Percentiles rank a stretch among this genome's conserved stretches.
phyloP scores from a whole-genome alignment of 2,888 invertebrate genomes.

The Agrilus cyanescens region DNA sequence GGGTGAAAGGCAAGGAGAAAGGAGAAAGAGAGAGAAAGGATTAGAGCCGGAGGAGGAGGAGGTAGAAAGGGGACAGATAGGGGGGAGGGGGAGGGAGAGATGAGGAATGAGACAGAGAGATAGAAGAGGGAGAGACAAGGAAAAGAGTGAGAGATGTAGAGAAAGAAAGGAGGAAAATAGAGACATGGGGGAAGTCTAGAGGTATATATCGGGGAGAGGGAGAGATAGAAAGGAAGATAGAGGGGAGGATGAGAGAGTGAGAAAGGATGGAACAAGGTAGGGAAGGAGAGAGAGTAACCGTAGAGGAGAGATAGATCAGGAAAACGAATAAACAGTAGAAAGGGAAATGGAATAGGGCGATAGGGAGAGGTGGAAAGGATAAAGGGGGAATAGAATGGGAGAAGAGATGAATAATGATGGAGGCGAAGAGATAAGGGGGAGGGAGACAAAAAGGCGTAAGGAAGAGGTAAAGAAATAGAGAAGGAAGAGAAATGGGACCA shows the following conservation, averaged over 20 bases:
- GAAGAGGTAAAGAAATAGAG: background rate
- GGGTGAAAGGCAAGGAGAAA: background rate
- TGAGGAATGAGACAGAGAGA: no score
- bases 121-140: no score
- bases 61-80: background rate
- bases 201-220: no score
- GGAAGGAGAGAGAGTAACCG: background rate
- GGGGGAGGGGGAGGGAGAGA: background rate
- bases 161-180: no score
- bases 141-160: no score
- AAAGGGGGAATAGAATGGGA: background rate
- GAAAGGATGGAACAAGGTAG: background rate
- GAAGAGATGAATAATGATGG: background rate
- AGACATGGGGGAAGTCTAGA: no score
- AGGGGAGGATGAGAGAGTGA: no score
- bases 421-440: background rate
- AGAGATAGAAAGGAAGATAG: background rate
- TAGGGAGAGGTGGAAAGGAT: no score
- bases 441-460: background rate
- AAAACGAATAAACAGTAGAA: background rate
- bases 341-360: background rate
- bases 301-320: background rate
- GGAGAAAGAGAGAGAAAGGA: background rate
- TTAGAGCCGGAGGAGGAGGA: background rate
- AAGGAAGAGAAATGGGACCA: background rate